A percentile compares a stretch with the other conserved stretches of the same genome.
Conservation (phyloP, 2,797 vertebrate genomes). For the Acipenser oxyrinchus region DNA sequence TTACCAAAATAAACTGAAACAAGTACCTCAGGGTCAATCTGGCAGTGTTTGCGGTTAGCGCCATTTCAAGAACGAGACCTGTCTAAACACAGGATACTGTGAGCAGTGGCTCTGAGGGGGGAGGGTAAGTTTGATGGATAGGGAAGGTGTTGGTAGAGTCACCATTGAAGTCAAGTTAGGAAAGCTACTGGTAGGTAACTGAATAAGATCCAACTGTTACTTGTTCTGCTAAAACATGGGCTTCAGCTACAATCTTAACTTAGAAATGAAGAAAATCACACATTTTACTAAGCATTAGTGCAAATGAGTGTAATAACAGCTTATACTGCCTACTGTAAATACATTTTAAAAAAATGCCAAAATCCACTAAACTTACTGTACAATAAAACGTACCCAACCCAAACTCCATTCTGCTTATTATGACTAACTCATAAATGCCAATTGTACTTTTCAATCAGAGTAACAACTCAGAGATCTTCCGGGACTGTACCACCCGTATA, state of each 20-base stretch:
- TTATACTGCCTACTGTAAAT: no score
- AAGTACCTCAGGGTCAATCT: slow-evolving; percentile 1
- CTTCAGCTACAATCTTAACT: neutral
- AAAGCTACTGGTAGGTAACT: neutral
- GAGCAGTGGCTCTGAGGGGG: slow-evolving; percentile 19
- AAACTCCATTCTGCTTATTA: no score
- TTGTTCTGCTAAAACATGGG: neutral
- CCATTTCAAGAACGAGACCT: slow-evolving; percentile 34
- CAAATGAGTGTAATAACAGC: no score
- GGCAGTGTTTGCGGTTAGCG: slow-evolving; percentile 30
- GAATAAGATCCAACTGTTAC: neutral
- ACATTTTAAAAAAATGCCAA: no score
- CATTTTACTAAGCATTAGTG: neutral
- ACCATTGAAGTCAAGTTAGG: neutral
- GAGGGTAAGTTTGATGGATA: neutral
- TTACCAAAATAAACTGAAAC: slow-evolving; percentile 8
- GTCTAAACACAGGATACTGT: slow-evolving; percentile 36
- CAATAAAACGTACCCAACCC: no score
- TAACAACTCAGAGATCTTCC: no score
- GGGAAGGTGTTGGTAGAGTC: neutral
- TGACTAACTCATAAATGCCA: no score
- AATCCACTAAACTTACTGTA: no score
- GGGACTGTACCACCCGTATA: no score
- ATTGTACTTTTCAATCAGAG: no score
- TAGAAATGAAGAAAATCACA: neutral